These are phyloP conservation scores for Drosophila pseudoobscura DNA, from an alignment of 1,140 invertebrate species.

Conservation along the genomic window DNA sequence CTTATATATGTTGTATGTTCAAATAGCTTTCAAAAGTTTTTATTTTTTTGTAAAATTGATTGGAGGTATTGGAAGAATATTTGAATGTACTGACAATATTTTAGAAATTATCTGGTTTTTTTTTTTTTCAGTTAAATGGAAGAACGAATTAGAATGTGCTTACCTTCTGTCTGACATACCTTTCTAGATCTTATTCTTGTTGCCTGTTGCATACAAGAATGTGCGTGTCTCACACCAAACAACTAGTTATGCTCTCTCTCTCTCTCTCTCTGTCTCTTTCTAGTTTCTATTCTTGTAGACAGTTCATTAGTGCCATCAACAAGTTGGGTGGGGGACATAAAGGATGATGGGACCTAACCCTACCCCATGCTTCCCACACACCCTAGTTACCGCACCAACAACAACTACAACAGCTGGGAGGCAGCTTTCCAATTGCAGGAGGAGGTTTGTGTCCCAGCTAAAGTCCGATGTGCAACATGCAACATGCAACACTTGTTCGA, in stretches of 20 bases:
- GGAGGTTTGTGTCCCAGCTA: constrained; percentile 50
- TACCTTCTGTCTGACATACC: constrained; percentile 1
- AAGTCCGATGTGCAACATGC: constrained; percentile 36
- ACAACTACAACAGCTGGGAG: no score
- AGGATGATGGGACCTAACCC: constrained; percentile 21
- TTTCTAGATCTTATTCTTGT: constrained; percentile 30
- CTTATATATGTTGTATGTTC: no score
- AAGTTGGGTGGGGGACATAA: constrained; percentile 36
- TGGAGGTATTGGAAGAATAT: no score
- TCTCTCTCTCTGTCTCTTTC: constrained; percentile 12
- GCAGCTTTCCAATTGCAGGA: background rate
- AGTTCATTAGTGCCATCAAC: constrained; percentile 77
- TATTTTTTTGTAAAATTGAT: no score
- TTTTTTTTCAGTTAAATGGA: no score
- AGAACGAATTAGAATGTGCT: background rate
- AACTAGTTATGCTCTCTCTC: constrained; percentile 23
- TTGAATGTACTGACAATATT: no score
- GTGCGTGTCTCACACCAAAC: constrained; percentile 45
- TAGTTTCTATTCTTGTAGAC: constrained; percentile 76
- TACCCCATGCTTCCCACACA: background rate
- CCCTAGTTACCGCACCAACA: no score
- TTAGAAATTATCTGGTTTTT: no score
- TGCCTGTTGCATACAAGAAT: constrained; percentile 64
- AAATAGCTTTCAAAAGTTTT: no score
- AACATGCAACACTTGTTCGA: constrained; percentile 23